Percentiles rank a stretch among this genome's conserved stretches.
Conservation (phyloP, 2,797 vertebrate species). For the Hippopotamyrus pictus region DNA sequence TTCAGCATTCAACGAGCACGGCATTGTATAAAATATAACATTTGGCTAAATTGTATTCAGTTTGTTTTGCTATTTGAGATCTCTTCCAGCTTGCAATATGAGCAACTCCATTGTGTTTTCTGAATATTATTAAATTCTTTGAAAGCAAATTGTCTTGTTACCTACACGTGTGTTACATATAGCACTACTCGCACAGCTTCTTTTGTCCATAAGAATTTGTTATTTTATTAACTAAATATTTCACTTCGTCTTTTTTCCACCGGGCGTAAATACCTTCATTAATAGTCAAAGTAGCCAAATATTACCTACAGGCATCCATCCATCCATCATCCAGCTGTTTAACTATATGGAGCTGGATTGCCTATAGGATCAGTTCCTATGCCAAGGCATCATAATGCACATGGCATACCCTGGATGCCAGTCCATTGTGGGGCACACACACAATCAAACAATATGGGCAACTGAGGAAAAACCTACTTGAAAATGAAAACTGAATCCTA, state of each 20-base stretch:
- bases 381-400: not conserved
- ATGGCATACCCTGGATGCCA: not conserved
- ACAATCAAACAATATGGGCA: not conserved
- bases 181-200: not conserved
- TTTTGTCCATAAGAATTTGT: not conserved
- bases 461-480: not conserved
- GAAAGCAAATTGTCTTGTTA: not conserved
- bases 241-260: too few relatives aligned
- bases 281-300: not conserved
- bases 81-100: not conserved
- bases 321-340: not conserved
- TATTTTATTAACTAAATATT: not conserved
- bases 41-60: constrained; percentile 2
- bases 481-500: not conserved
- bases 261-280: not conserved
- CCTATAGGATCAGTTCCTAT: not conserved
- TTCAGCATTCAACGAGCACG: not conserved
- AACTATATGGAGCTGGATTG: not conserved
- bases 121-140: not conserved
- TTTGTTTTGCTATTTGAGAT: not conserved
- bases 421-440: not conserved
- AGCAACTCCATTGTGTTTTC: not conserved
- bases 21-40: constrained; percentile 9
- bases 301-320: not conserved
- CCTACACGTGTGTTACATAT: not conserved